These are phyloP conservation scores for Lepidocolaptes lacrymiger DNA, from an alignment of 2,797 vertebrate species.

Conservation along the genomic window DNA sequence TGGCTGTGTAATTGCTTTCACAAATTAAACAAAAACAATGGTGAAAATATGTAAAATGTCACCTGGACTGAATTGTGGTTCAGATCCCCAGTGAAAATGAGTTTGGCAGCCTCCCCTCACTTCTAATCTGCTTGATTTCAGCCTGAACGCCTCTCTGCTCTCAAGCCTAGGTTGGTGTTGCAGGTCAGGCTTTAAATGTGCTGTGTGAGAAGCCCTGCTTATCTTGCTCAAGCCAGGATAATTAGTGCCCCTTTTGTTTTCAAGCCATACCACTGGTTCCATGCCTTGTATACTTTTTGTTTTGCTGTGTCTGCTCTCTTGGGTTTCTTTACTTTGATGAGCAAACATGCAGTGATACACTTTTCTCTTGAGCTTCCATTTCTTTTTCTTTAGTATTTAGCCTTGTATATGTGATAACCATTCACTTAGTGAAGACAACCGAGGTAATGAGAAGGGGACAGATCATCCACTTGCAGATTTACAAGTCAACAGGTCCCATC, in stretches of 20 bases:
- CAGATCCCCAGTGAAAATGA: neutral
- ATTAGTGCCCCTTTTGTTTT: neutral
- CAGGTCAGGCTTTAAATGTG: neutral
- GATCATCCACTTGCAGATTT: neutral
- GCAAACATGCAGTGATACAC: neutral
- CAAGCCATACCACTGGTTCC: neutral
- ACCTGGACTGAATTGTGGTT: conserved; percentile 45
- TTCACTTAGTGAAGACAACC: neutral
- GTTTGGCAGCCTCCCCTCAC: neutral
- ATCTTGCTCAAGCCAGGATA: neutral
- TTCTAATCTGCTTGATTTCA: neutral
- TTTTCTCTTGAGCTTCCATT: neutral
- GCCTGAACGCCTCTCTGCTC: neutral
- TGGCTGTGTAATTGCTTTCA: conserved; percentile 67
- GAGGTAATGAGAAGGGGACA: neutral
- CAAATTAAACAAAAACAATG: conserved; percentile 60
- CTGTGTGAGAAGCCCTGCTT: neutral
- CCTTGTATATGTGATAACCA: accelerated
- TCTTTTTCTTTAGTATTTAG: neutral
- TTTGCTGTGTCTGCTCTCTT: neutral
- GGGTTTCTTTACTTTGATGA: neutral
- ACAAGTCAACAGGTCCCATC: neutral
- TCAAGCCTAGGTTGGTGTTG: neutral
- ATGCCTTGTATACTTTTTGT: neutral
- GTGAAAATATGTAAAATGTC: conserved; percentile 60